These are phyloP conservation scores for Chloromyia formosa DNA, from an alignment of 2,888 invertebrate genomes.

Conservation along the genomic window DNA sequence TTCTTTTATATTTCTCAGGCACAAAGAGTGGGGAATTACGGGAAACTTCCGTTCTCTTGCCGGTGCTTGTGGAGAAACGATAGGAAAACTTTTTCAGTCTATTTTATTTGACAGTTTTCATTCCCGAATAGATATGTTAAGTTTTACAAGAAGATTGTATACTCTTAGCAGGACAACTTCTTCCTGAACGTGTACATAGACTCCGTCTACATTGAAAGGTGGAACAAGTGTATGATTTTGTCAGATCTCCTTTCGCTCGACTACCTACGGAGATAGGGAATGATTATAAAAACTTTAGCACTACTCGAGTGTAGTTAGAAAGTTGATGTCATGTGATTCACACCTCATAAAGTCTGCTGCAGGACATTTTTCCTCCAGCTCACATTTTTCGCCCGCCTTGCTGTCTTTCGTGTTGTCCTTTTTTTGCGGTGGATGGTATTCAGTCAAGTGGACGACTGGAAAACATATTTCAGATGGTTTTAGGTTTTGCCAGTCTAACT, in stretches of 20 bases:
- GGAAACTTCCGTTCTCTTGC: too few species aligned
- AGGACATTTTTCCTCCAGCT: not conserved
- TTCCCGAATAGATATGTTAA: conserved; percentile 13
- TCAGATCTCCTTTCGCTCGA: not conserved
- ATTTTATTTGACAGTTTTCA: conserved; percentile 26
- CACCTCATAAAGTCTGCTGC: conserved; percentile 14
- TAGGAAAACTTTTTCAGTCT: conserved; percentile 16
- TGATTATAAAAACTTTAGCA: conserved; percentile 13
- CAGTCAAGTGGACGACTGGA: not conserved
- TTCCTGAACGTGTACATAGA: too few species aligned
- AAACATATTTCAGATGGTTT: not conserved
- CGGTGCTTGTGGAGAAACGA: not conserved
- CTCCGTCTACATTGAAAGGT: not conserved
- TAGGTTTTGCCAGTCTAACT: not conserved
- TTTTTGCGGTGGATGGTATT: not conserved
- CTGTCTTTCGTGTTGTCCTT: not conserved
- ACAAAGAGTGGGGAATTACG: too few species aligned
- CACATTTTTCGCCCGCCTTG: not conserved
- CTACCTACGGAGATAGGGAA: conserved; percentile 12
- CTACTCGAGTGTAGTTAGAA: not conserved
- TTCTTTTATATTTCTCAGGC: too few species aligned
- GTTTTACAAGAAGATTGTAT: conserved; percentile 22
- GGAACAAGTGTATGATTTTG: not conserved
- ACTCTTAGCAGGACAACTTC: not conserved
- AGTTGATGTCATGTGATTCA: conserved; percentile 35